Conservation (phyloP, 2,888 invertebrate genomes). For the Rambutsinella grinnellia region DNA sequence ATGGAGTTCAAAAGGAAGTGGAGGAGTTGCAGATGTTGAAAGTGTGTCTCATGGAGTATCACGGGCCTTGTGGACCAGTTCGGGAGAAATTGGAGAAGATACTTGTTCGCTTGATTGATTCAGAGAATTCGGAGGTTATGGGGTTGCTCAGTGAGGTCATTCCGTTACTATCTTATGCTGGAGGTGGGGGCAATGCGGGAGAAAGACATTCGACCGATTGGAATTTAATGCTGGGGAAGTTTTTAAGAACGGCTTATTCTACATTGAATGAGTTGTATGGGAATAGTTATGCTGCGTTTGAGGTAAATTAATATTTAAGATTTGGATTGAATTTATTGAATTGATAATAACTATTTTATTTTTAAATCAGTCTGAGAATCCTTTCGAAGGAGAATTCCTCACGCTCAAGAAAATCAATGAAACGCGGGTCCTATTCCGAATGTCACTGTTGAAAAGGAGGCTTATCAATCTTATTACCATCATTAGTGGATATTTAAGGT, state of each 20-base stretch:
- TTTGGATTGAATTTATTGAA: background rate
- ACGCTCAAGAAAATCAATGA: conserved; percentile 31
- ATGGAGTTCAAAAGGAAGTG: background rate
- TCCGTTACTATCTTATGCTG: conserved; percentile 59
- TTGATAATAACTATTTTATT: background rate
- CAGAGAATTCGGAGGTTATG: conserved; percentile 34
- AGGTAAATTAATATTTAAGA: no score
- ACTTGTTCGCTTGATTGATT: conserved; percentile 46
- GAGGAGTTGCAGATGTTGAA: conserved; percentile 50
- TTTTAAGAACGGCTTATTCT: conserved; percentile 42
- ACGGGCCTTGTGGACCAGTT: conserved; percentile 60
- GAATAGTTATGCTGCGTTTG: conserved; percentile 51
- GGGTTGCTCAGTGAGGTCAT: conserved; percentile 40
- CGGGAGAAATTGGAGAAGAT: conserved; percentile 58
- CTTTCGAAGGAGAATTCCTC: conserved; percentile 35
- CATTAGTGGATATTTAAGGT: conserved; percentile 54
- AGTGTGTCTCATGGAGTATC: conserved; percentile 57
- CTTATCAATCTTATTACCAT: conserved; percentile 39
- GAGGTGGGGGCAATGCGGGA: conserved; percentile 62
- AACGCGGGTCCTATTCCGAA: conserved; percentile 39
- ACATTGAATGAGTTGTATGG: conserved; percentile 44
- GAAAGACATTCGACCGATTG: conserved; percentile 62
- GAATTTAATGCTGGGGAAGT: conserved; percentile 50
- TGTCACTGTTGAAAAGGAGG: conserved; percentile 49
- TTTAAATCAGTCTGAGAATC: conserved; percentile 40